Base-by-base conservation (phyloP, 2,797 vertebrate species). In the Holocentrus rufus region DNA sequence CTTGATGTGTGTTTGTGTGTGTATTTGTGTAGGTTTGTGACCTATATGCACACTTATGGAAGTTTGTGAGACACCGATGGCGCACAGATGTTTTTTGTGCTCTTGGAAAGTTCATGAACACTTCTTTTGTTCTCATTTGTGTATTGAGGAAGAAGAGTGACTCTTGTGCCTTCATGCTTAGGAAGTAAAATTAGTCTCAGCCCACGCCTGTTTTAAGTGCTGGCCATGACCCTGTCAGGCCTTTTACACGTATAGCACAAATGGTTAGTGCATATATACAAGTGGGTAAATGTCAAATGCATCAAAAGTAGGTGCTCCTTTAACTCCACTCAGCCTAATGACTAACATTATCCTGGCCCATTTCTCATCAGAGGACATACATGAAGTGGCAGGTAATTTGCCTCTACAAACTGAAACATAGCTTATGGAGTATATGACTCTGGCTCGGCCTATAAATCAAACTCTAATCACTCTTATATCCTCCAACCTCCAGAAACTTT, bases 171-270 rank as follows among this genome's bases (percentile, higher is more conserved):
- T 49, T 25, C 57, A 64, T 53, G 53, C 18, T 36, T 60, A 56
- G 3, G 57, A 20, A 65, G 44, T 5, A 42, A 22, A 46, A 66
- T 76, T 25, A 25, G 44, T 64, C 65, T 8, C 13, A 44, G 57
- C 47, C 3, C 5, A 27, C 58, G 72, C 59, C 20, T 65, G 64
- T 76, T 79, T 77, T 67, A 85, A 75, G 57, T 69, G 25, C 67
- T 56, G 17, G 52, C 72, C 52, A 9, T 82, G 79, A 90, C 83
- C 72, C 75, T 23, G 9, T 76, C 49, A 18, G 69, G 62, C 57
- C 17, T 77, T 68, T 69, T 27, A 46, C 76, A 77, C 68, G 66
- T 44, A 49, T 69, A 46, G 36, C 49, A 27, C 34, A 77, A 77
- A 78, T 71, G 31, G 6, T 22, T 7, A 9, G 0, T 61, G 68